Percentiles rank a stretch among this genome's conserved stretches.
Evolutionary conservation across 1,140 invertebrate genomes (phyloP).

Genomic region (Ceratoteleas bidentatus): DNA sequence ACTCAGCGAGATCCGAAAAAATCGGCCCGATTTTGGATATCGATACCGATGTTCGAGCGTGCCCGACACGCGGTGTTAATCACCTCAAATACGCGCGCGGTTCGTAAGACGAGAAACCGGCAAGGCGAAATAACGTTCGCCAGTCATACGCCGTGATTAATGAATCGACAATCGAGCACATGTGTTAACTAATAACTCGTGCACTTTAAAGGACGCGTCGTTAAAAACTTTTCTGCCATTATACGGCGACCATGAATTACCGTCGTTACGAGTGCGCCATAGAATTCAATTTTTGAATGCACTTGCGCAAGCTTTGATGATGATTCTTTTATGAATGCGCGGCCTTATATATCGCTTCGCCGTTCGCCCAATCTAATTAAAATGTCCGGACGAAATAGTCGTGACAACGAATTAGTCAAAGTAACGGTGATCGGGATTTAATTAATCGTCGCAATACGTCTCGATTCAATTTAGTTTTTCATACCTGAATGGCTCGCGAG

Average conservation of each 20-base stretch:
- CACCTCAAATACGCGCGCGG: conserved; percentile 51
- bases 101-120: conserved; percentile 50
- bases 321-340: conserved; percentile 20
- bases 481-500: no score
- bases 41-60: background rate
- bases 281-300: conserved; percentile 38
- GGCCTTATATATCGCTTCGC: background rate
- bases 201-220: conserved; percentile 55
- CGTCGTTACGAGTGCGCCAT: conserved; percentile 16
- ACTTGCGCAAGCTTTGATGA: conserved; percentile 15
- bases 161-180: conserved; percentile 56
- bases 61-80: conserved; percentile 49
- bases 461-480: conserved; percentile 10
- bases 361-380: conserved; percentile 23
- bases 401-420: conserved; percentile 33
- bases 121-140: conserved; percentile 61
- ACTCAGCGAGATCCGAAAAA: conserved; percentile 21
- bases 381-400: conserved; percentile 42
- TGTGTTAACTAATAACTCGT: conserved; percentile 64
- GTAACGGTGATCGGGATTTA: conserved; percentile 12
- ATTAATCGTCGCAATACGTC: conserved; percentile 33
- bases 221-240: conserved; percentile 44
- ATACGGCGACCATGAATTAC: conserved; percentile 47
- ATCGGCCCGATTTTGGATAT: conserved; percentile 7
- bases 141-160: conserved; percentile 59